Percentiles rank a stretch among this genome's conserved stretches.
Conservation (phyloP, 2,113 vertebrate genomes). For the Myotis davidii region DNA sequence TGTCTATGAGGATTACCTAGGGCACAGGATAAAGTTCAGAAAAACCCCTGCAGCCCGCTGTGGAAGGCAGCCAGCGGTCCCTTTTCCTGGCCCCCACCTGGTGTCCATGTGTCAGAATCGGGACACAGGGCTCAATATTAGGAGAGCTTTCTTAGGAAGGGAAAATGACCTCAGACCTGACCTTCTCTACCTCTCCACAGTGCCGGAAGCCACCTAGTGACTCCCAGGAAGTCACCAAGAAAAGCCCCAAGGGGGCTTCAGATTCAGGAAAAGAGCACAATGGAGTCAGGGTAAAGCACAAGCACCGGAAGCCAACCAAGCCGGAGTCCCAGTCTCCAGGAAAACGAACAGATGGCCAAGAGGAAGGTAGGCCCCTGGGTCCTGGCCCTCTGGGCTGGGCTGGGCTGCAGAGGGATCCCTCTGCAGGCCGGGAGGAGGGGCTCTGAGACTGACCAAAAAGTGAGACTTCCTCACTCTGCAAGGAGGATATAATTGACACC, state of each 20-base stretch:
- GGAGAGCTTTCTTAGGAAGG: constrained; percentile 4
- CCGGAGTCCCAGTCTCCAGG: constrained; percentile 72
- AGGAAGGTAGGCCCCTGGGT: constrained; percentile 83
- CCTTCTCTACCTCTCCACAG: constrained; percentile 71
- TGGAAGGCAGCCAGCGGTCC: neutral
- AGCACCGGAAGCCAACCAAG: constrained; percentile 83
- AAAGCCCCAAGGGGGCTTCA: constrained; percentile 68
- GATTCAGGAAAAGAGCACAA: constrained; percentile 82
- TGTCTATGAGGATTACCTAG: neutral
- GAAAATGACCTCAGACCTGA: constrained; percentile 20
- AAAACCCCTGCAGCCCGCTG: neutral
- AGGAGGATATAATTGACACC: neutral
- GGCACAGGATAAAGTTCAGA: neutral
- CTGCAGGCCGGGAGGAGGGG: neutral
- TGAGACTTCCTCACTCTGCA: neutral
- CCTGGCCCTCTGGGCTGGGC: neutral
- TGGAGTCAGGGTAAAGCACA: constrained; percentile 85
- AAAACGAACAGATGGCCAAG: constrained; percentile 73
- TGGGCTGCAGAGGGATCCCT: neutral
- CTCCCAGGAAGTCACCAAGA: constrained; percentile 77
- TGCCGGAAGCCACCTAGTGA: constrained; percentile 81
- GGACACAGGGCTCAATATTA: neutral
- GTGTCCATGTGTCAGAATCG: neutral
- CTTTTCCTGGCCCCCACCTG: neutral
- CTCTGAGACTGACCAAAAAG: neutral